Evolutionary conservation across 2,797 vertebrate species (phyloP).

Genomic region (Neosilurus mollespiculum): DNA sequence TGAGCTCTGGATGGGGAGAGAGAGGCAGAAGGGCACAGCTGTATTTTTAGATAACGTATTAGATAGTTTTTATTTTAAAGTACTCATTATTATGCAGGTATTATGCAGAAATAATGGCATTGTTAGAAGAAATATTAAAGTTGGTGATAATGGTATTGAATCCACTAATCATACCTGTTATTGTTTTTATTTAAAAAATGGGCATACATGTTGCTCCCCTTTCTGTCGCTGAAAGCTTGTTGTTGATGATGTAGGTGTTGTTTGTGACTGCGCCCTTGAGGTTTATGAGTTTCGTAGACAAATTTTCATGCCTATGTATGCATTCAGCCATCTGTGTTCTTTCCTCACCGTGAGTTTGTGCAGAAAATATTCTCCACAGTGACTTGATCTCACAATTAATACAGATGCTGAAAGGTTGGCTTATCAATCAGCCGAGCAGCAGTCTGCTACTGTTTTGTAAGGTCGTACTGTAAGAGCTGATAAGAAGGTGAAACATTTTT

Average conservation of each 20-base stretch:
- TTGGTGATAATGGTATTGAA: neutral
- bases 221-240: neutral
- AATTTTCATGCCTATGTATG: slow-evolving; percentile 31
- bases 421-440: slow-evolving; percentile 30
- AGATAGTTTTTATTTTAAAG: neutral
- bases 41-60: slow-evolving; percentile 43
- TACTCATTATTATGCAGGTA: neutral
- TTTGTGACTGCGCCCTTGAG: slow-evolving; percentile 34
- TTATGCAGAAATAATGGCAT: neutral
- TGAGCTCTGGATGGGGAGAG: slow-evolving; percentile 45
- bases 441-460: slow-evolving; percentile 23
- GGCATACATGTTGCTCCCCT: neutral
- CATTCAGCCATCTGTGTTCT: slow-evolving; percentile 45
- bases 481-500: neutral
- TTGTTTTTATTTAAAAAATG: neutral
- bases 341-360: slow-evolving; percentile 20
- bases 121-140: neutral
- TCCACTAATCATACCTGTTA: neutral
- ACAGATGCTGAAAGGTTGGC: slow-evolving; percentile 32
- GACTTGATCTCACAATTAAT: slow-evolving; percentile 36
- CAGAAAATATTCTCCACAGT: slow-evolving; percentile 20
- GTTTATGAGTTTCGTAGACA: slow-evolving; percentile 33
- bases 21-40: slow-evolving; percentile 29
- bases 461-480: slow-evolving; percentile 1
- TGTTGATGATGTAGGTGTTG: slow-evolving; percentile 23